These are phyloP conservation scores for Mormyrus iriodes DNA, from an alignment of 2,113 vertebrate species.

Conservation along the genomic window DNA sequence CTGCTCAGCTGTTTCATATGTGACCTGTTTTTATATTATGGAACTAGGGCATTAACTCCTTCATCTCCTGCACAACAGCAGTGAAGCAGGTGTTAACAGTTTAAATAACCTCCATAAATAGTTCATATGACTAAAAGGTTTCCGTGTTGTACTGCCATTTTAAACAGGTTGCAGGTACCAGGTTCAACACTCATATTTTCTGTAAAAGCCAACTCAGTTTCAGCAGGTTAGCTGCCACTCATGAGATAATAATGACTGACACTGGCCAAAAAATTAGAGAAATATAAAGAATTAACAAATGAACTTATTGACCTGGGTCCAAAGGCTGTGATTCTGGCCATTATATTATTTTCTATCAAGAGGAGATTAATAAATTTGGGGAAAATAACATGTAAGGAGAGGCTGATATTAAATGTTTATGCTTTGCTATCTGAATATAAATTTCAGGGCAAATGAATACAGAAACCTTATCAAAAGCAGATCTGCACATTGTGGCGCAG, in stretches of 20 bases:
- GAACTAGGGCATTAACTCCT: too few relatives aligned
- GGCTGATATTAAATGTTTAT: background rate
- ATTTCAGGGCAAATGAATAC: background rate
- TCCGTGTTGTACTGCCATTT: too few relatives aligned
- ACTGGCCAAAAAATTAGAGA: too few relatives aligned
- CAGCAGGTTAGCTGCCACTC: constrained; percentile 33
- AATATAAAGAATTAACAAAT: background rate
- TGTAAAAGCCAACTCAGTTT: constrained; percentile 2
- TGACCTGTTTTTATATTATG: too few relatives aligned
- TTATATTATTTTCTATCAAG: background rate
- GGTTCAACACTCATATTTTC: too few relatives aligned
- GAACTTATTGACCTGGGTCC: background rate
- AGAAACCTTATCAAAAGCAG: background rate
- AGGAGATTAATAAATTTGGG: background rate
- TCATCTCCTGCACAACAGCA: too few relatives aligned
- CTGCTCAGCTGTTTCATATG: background rate
- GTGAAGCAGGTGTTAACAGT: too few relatives aligned
- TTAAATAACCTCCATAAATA: too few relatives aligned
- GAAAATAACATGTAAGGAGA: background rate
- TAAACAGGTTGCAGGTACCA: too few relatives aligned
- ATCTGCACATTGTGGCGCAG: background rate
- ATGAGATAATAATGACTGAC: too few relatives aligned
- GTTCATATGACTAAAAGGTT: too few relatives aligned
- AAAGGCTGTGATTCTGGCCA: background rate
- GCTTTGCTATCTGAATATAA: background rate